Percentiles rank a stretch among this genome's conserved stretches.
phyloP scores from a whole-genome alignment of 2,888 invertebrate species.

The Ichneumon xanthorius region DNA sequence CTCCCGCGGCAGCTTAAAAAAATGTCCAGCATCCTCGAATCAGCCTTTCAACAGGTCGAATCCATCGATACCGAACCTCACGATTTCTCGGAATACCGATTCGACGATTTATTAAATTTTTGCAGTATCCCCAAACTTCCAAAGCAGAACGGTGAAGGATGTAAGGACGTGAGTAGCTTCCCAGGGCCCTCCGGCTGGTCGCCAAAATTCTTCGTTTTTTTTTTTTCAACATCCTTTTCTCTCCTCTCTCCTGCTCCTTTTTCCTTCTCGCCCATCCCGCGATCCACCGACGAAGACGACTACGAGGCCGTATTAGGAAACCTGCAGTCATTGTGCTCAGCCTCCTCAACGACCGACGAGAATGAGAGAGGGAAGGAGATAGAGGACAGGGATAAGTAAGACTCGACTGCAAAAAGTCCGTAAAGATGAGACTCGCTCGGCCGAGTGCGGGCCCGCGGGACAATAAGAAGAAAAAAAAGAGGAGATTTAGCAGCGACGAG shows the following conservation, averaged over 20 bases:
- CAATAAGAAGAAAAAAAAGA: constrained; percentile 69
- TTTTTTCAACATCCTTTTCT: constrained; percentile 49
- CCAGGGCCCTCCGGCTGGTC: constrained; percentile 71
- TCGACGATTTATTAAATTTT: constrained; percentile 69
- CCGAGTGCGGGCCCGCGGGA: constrained; percentile 54
- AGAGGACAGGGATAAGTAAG: constrained; percentile 16
- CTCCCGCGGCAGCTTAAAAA: background rate
- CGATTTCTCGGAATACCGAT: constrained; percentile 7
- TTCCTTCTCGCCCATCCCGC: constrained; percentile 62
- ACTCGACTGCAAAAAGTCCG: constrained; percentile 66
- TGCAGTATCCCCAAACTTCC: constrained; percentile 57
- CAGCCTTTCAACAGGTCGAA: background rate
- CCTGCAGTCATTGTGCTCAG: constrained; percentile 81
- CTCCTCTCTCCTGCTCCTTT: constrained; percentile 50
- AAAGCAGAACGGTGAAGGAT: constrained; percentile 62
- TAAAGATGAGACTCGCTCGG: constrained; percentile 67
- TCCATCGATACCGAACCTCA: background rate
- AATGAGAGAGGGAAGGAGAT: constrained; percentile 32
- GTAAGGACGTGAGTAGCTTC: constrained; percentile 67
- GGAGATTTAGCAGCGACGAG: constrained; percentile 58
- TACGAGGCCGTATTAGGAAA: constrained; percentile 81
- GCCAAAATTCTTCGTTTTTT: constrained; percentile 78
- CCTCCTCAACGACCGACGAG: constrained; percentile 72
- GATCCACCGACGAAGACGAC: constrained; percentile 60
- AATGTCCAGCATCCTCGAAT: background rate